phyloP scores from a whole-genome alignment of 2,113 vertebrate species.

The Columbina picui region DNA sequence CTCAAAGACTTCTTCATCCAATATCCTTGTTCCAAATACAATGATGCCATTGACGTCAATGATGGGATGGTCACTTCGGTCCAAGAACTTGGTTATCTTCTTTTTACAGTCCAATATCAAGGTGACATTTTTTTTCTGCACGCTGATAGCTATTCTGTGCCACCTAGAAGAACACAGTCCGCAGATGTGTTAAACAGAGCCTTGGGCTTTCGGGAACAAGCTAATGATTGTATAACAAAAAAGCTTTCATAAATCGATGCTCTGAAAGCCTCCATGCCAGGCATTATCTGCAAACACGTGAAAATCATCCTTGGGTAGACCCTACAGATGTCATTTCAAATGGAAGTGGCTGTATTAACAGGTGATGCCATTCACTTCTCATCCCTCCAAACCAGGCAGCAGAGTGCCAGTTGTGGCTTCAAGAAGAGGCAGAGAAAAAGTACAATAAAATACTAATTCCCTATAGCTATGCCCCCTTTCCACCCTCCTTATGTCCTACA shows the following conservation, averaged over 20 bases:
- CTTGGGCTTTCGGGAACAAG: not conserved
- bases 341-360: not conserved
- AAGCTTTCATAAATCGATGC: not conserved
- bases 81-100: conserved; percentile 85
- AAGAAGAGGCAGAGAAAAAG: not conserved
- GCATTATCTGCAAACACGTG: not conserved
- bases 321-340: not conserved
- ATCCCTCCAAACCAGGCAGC: not conserved
- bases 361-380: not conserved
- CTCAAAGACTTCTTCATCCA: conserved; percentile 98
- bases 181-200: not conserved
- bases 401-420: not conserved
- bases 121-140: conserved; percentile 92
- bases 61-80: conserved; percentile 85
- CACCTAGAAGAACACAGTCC: conserved; percentile 78
- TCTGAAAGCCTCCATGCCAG: not conserved
- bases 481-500: not conserved
- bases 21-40: conserved; percentile 94
- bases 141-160: conserved; percentile 93
- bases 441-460: accelerated
- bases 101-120: conserved; percentile 96
- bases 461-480: not conserved
- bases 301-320: not conserved
- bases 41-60: conserved; percentile 95
- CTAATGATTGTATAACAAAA: accelerated